phyloP scores from a whole-genome alignment of 2,797 vertebrate genomes.

The Remorina albescens region DNA sequence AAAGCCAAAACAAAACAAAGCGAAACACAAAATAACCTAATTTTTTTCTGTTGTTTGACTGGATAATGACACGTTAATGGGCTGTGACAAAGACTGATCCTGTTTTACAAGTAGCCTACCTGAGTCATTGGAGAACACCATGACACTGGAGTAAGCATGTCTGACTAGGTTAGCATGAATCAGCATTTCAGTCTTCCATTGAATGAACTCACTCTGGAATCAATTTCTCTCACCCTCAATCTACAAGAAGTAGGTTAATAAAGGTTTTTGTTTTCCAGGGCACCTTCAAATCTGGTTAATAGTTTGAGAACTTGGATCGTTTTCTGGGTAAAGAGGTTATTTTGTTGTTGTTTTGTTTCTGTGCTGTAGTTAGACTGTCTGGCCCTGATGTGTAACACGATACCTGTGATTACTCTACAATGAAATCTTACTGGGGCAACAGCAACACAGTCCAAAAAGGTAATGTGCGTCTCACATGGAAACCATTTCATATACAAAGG shows the following conservation, averaged over 20 bases:
- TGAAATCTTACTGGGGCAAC: conserved; percentile 53
- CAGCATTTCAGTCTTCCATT: conserved; percentile 20
- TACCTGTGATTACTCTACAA: conserved; percentile 65
- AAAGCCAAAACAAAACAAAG: no score
- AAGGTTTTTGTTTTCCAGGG: conserved; percentile 55
- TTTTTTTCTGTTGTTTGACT: conserved; percentile 19
- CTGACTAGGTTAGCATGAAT: conserved; percentile 22
- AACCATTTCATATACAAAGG: conserved; percentile 43
- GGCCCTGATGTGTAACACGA: conserved; percentile 61
- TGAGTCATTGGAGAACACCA: conserved; percentile 15
- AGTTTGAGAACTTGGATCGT: conserved; percentile 24
- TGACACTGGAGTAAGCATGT: not conserved
- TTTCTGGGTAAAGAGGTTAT: conserved; percentile 51
- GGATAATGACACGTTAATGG: conserved; percentile 1
- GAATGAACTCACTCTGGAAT: conserved; percentile 34
- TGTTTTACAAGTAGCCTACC: conserved; percentile 46
- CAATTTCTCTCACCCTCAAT: conserved; percentile 36
- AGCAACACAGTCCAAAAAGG: conserved; percentile 19
- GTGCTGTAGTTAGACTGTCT: conserved; percentile 27
- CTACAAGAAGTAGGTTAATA: conserved; percentile 57
- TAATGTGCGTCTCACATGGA: conserved; percentile 30
- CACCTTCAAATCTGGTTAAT: conserved; percentile 52
- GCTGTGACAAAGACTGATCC: conserved; percentile 37
- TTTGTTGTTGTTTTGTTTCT: conserved; percentile 50
- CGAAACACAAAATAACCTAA: conserved; percentile 39